phyloP scores from a whole-genome alignment of 2,113 vertebrate species.

The Redunca redunca region DNA sequence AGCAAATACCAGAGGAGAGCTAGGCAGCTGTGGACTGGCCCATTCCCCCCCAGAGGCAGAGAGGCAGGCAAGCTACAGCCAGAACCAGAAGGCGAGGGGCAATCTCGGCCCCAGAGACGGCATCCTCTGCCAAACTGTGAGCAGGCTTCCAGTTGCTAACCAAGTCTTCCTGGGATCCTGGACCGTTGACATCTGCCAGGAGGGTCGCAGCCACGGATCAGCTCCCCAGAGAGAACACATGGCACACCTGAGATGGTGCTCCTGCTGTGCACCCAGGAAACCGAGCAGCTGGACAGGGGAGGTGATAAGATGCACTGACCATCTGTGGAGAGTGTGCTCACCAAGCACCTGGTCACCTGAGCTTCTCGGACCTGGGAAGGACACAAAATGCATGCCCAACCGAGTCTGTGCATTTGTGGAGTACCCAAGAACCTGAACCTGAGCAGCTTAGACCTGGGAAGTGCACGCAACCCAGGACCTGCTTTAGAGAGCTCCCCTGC shows the following conservation, averaged over 20 bases:
- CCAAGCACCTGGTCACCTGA: not conserved
- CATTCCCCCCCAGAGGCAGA: not conserved
- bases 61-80: not conserved
- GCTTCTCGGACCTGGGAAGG: not conserved
- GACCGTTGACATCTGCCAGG: not conserved
- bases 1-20: not conserved
- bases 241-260: not conserved
- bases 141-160: not conserved
- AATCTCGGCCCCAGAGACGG: too few relatives aligned
- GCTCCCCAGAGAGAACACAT: not conserved
- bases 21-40: not conserved
- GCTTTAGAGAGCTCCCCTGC: not conserved
- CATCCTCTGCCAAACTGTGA: not conserved
- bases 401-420: not conserved
- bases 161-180: not conserved
- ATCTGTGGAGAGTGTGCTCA: not conserved
- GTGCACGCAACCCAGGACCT: not conserved
- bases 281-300: not conserved
- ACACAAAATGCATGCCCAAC: not conserved
- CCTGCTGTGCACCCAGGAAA: not conserved
- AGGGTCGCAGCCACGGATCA: not conserved
- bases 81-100: not conserved
- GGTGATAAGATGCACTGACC: not conserved
- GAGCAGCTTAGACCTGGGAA: not conserved
- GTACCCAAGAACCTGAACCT: not conserved